Evolutionary conservation across 2,113 vertebrate genomes (phyloP), one percentile per base, ranked within the genome.

Genomic region (Gorilla gorilla): DNA sequence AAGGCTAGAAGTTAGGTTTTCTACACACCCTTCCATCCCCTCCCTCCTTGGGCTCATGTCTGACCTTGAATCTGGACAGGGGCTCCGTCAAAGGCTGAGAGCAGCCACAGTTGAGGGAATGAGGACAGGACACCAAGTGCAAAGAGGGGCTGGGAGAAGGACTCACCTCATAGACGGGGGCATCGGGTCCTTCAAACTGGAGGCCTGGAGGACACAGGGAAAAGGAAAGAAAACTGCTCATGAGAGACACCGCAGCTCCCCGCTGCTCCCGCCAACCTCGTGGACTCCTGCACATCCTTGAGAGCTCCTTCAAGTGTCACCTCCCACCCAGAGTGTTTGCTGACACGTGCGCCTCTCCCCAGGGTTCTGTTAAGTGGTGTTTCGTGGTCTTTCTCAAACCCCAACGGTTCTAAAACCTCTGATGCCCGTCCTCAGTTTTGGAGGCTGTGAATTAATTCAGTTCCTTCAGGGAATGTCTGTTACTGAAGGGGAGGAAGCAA

Each of bases 161-260:
- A n/a, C 79, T 18, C 94, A 93, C 97, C 96, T 98, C 30, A 48
- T 97, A 98, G 79, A 61, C 4, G 0, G 70, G n/a, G 32, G 76
- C 96, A 0, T 88, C 52, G 9, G 93, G 96, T 68, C 98, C 98
- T 85, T 97, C 96, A 96, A 97, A 98, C 92, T 40, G 89, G 32
- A 98, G 97, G 89, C 98, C 97, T 98, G 72, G 40, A 73, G 43
- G 43, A 66, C 35, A 92, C 35, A 81, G 57, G 45, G 25, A 64
- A 75, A 48, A 83, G 40, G 66, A 93, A 9, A 66, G 35, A 32
- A 66, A 27, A 18, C 14, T 35, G 6, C 43, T 38, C 52, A 30
- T 90, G 72, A 96, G 70, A 68, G 18, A 32, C 48, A 10, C n/a
- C 4, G 9, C 23, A 10, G 20, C 4, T 81, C 40, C 52, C 32